Evolutionary conservation across 2,797 vertebrate genomes (phyloP).

Genomic region (Micromesistius poutassou): DNA sequence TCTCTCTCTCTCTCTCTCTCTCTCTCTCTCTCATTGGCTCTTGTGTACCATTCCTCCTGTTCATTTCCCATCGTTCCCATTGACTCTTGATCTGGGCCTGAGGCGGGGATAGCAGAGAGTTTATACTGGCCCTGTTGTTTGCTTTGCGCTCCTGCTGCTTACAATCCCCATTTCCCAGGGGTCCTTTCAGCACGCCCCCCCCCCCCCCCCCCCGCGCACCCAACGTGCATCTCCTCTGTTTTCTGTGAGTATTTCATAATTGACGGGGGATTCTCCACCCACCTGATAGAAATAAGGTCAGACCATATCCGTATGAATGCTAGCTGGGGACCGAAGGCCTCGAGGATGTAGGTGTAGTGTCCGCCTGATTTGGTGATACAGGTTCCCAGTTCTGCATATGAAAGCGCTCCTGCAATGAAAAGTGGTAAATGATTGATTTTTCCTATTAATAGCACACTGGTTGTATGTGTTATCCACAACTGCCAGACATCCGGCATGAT

Average conservation of each 20-base stretch:
- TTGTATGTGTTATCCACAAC: background rate
- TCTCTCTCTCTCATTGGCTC: constrained; percentile 26
- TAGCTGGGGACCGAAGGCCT: constrained; percentile 88
- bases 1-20: constrained; percentile 21
- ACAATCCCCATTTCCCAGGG: background rate
- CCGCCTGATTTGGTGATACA: constrained; percentile 95
- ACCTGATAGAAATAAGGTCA: constrained; percentile 91
- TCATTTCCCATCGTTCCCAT: constrained; percentile 54
- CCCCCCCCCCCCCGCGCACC: background rate
- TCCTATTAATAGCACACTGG: background rate
- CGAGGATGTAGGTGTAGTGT: constrained; percentile 92
- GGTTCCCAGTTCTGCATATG: constrained; percentile 92
- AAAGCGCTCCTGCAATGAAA: constrained; percentile 81
- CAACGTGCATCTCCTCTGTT: background rate
- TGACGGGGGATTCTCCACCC: background rate
- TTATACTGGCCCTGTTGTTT: constrained; percentile 45
- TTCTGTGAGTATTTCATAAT: background rate
- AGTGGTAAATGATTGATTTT: background rate
- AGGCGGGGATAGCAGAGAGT: constrained; percentile 46
- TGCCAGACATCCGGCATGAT: background rate
- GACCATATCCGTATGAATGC: constrained; percentile 92
- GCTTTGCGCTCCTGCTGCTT: constrained; percentile 10
- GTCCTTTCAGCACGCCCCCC: background rate
- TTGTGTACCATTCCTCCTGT: constrained; percentile 8
- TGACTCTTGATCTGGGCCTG: constrained; percentile 21